Conservation (phyloP, 2,113 vertebrate genomes). For the Asarcornis scutulata region DNA sequence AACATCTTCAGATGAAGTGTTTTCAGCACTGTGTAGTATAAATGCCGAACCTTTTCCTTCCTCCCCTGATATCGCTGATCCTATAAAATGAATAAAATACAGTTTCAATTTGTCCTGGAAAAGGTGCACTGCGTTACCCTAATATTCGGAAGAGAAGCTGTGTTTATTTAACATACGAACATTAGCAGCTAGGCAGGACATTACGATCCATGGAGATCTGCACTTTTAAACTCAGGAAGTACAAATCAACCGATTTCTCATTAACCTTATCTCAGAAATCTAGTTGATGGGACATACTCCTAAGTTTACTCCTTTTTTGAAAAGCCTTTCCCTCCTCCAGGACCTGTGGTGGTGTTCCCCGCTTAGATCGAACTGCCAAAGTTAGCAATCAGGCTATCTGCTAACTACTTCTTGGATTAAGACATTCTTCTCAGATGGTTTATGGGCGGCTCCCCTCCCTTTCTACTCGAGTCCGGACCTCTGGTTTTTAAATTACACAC, state of each 20-base stretch:
- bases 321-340: constrained; percentile 8
- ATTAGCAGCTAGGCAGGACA: background rate
- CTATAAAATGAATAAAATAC: background rate
- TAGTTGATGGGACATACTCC: background rate
- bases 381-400: background rate
- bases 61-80: background rate
- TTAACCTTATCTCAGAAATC: constrained; percentile 59
- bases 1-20: background rate
- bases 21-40: background rate
- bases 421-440: constrained; percentile 27
- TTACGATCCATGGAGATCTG: constrained; percentile 18
- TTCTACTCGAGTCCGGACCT: background rate
- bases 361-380: constrained; percentile 17
- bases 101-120: background rate
- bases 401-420: constrained; percentile 19
- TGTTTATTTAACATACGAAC: background rate
- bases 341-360: background rate
- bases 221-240: constrained; percentile 63
- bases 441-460: background rate
- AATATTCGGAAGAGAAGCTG: background rate
- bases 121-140: background rate
- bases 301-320: background rate
- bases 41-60: background rate
- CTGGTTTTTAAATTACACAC: constrained; percentile 2
- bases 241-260: constrained; percentile 59